Evolutionary conservation across 2,888 invertebrate genomes (phyloP).

Genomic region (Apotomis capreana): DNA sequence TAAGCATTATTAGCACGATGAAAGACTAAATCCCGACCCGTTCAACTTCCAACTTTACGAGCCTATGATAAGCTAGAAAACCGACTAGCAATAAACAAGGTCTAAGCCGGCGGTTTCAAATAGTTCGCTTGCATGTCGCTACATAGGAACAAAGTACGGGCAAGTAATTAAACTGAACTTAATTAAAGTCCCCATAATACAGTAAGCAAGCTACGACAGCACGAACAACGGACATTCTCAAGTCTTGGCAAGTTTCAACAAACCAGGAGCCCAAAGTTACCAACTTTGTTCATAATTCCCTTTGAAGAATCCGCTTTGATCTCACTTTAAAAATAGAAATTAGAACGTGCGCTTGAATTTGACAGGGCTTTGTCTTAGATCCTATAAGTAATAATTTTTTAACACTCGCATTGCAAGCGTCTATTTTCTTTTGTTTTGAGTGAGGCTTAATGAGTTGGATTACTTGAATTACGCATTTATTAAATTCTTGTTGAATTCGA

Average conservation of each 20-base stretch:
- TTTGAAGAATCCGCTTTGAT: conserved; percentile 61
- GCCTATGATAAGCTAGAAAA: conserved; percentile 31
- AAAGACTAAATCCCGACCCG: conserved; percentile 26
- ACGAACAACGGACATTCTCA: conserved; percentile 54
- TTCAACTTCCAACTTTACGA: conserved; percentile 26
- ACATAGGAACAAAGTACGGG: conserved; percentile 46
- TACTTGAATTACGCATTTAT: too few relatives aligned
- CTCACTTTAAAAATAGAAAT: conserved; percentile 50
- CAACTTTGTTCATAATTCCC: conserved; percentile 72
- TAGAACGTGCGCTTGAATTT: conserved; percentile 39
- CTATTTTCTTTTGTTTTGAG: not conserved
- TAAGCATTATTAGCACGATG: conserved; percentile 36
- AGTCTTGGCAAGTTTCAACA: conserved; percentile 57
- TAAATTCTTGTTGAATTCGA: too few relatives aligned
- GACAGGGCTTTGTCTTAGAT: conserved; percentile 34
- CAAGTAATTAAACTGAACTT: conserved; percentile 65
- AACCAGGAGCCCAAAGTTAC: conserved; percentile 66
- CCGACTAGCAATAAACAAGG: conserved; percentile 36
- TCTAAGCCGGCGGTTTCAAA: conserved; percentile 38
- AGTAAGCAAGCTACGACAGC: conserved; percentile 50
- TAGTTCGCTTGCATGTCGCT: conserved; percentile 44
- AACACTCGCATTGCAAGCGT: not conserved
- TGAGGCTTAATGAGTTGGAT: too few relatives aligned
- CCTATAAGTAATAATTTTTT: conserved; percentile 13
- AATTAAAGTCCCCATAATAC: conserved; percentile 65